These are phyloP conservation scores for Rhagonycha fulva DNA, from an alignment of 2,888 invertebrate genomes.

Conservation along the genomic window DNA sequence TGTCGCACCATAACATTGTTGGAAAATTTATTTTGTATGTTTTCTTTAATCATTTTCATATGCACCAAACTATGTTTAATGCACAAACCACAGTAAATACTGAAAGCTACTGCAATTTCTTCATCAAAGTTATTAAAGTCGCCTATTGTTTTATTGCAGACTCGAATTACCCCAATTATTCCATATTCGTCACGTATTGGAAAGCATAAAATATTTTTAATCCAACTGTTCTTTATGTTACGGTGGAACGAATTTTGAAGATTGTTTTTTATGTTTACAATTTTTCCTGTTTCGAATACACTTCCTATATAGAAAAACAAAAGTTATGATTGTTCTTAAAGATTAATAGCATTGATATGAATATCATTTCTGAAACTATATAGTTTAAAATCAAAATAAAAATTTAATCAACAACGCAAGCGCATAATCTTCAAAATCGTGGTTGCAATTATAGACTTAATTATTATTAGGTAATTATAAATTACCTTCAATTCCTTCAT, in stretches of 20 bases:
- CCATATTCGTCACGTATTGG: conserved; percentile 76
- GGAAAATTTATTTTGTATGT: conserved; percentile 75
- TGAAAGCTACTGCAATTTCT: conserved; percentile 76
- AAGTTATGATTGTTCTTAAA: not conserved
- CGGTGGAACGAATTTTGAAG: conserved; percentile 69
- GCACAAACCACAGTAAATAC: conserved; percentile 79
- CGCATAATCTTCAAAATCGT: too few relatives aligned
- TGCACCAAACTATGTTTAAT: conserved; percentile 76
- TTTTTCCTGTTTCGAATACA: conserved; percentile 72
- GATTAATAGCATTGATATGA: too few relatives aligned
- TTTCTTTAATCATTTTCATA: conserved; percentile 76
- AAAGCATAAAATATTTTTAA: conserved; percentile 80
- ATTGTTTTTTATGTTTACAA: conserved; percentile 75
- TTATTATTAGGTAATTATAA: not conserved
- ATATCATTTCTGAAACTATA: too few relatives aligned
- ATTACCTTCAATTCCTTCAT: conserved; percentile 54
- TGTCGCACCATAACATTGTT: conserved; percentile 84
- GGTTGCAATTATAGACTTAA: not conserved
- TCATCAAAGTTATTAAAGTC: conserved; percentile 77
- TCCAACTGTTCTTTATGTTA: conserved; percentile 75
- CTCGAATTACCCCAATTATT: conserved; percentile 72
- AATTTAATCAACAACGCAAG: too few relatives aligned
- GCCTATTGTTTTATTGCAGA: conserved; percentile 75
- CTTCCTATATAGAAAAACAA: conserved; percentile 54
- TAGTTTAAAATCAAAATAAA: too few relatives aligned